Evolutionary conservation across 2,113 vertebrate genomes (phyloP).

Genomic region (Chloropsis cyanopogon): DNA sequence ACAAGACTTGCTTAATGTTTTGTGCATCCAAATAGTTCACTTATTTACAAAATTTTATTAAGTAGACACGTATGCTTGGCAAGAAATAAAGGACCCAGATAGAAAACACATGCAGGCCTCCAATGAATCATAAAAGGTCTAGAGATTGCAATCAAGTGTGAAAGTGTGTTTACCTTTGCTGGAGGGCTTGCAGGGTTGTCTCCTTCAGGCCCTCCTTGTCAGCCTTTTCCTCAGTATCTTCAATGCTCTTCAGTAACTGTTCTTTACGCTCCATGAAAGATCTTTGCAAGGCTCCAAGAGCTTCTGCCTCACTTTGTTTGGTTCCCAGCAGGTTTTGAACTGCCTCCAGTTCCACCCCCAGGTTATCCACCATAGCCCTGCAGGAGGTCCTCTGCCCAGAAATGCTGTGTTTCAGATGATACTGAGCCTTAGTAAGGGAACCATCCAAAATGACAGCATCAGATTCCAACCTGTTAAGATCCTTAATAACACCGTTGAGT

Average conservation of each 20-base stretch:
- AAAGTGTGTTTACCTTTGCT: constrained; percentile 82
- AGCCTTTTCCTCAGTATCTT: constrained; percentile 82
- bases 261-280: constrained; percentile 85
- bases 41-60: background rate
- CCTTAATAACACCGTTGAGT: constrained; percentile 68
- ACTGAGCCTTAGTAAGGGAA: constrained; percentile 85
- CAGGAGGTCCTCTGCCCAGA: constrained; percentile 84
- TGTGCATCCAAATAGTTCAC: background rate
- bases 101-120: background rate
- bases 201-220: constrained; percentile 78
- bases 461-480: constrained; percentile 78
- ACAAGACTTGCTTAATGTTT: background rate
- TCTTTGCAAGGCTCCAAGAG: constrained; percentile 76
- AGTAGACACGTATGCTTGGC: background rate
- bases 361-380: constrained; percentile 76
- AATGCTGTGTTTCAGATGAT: constrained; percentile 75
- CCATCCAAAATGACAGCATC: constrained; percentile 80
- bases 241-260: constrained; percentile 82
- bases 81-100: background rate
- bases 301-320: constrained; percentile 92
- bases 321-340: constrained; percentile 88
- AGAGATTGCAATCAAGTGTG: background rate
- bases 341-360: constrained; percentile 79
- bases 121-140: background rate
- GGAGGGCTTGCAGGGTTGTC: constrained; percentile 82